Percentiles rank a stretch among this genome's conserved stretches.
Conservation (phyloP, 2,888 invertebrate genomes). For the Clostera curtula region DNA sequence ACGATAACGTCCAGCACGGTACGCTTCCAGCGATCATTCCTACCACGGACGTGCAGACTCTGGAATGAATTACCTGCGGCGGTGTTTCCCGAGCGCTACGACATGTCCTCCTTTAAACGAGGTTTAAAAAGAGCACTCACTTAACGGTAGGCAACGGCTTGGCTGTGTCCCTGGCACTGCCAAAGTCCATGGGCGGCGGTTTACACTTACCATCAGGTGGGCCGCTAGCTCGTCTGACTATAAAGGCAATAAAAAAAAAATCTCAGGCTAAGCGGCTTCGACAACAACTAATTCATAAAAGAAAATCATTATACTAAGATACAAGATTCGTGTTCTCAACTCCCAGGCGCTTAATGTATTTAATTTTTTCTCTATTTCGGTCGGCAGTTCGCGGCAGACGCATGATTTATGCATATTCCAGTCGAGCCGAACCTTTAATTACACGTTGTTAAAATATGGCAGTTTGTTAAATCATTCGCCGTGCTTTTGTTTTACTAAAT, state of each 20-base stretch:
- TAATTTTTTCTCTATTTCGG: constrained; percentile 75
- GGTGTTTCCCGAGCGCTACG: too few species aligned
- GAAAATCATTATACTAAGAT: constrained; percentile 14
- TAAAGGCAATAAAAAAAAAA: too few species aligned
- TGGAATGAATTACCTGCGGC: too few species aligned
- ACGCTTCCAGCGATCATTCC: too few species aligned
- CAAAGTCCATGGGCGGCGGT: too few species aligned
- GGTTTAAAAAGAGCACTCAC: too few species aligned
- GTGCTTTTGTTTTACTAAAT: constrained; percentile 69
- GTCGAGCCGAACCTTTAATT: constrained; percentile 73
- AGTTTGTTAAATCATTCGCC: constrained; percentile 71
- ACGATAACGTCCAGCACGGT: too few species aligned
- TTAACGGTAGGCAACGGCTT: too few species aligned
- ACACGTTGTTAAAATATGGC: constrained; percentile 76
- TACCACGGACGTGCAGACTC: too few species aligned
- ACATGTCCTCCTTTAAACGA: too few species aligned
- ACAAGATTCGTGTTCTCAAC: constrained; percentile 24
- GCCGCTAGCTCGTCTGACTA: too few species aligned
- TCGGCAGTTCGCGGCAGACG: constrained; percentile 69
- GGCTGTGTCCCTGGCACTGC: too few species aligned
- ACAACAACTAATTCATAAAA: constrained; percentile 3
- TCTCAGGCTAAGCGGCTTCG: constrained; percentile 1
- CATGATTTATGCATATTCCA: constrained; percentile 74
- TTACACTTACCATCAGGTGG: not conserved
- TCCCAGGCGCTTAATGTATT: constrained; percentile 64